A percentile compares a stretch with the other conserved stretches of the same genome.
phyloP scores from a whole-genome alignment of 1,140 invertebrate genomes.

The Aleiodes sp. region DNA sequence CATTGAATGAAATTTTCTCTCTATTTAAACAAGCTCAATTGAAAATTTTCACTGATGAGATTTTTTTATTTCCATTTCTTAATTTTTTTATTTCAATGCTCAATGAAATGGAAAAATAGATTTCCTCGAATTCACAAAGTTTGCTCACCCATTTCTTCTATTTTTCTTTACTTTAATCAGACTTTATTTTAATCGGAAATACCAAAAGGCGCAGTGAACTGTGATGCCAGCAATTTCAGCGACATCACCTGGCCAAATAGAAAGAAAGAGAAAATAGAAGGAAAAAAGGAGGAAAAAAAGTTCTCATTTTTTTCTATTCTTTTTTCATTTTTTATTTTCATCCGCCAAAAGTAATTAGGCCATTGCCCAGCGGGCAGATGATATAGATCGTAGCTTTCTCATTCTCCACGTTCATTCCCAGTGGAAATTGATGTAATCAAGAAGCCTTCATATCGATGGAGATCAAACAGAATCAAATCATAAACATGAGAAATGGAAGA shows the following conservation, averaged over 20 bases:
- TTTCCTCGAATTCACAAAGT: neutral
- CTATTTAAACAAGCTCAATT: neutral
- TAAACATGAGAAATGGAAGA: slow-evolving; percentile 7
- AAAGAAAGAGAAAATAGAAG: neutral
- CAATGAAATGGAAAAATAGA: neutral
- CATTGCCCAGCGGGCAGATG: neutral
- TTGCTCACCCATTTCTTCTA: neutral
- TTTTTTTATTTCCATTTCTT: neutral
- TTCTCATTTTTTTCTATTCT: no score
- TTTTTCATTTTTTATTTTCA: slow-evolving; percentile 9
- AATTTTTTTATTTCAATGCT: no score
- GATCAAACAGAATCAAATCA: slow-evolving; percentile 13
- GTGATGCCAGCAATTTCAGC: slow-evolving; percentile 4
- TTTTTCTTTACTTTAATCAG: slow-evolving; percentile 4
- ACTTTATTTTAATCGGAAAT: slow-evolving; percentile 9
- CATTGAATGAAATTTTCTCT: no score
- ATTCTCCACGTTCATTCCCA: slow-evolving; percentile 12
- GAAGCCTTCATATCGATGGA: slow-evolving; percentile 7
- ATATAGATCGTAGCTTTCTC: slow-evolving; percentile 8
- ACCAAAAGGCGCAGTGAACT: neutral
- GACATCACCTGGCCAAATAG: neutral
- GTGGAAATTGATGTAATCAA: slow-evolving; percentile 26
- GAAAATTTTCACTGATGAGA: neutral
- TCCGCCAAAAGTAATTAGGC: slow-evolving; percentile 22
- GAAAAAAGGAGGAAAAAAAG: neutral